phyloP scores from a whole-genome alignment of 2,888 invertebrate genomes.

The Agrochola lota region DNA sequence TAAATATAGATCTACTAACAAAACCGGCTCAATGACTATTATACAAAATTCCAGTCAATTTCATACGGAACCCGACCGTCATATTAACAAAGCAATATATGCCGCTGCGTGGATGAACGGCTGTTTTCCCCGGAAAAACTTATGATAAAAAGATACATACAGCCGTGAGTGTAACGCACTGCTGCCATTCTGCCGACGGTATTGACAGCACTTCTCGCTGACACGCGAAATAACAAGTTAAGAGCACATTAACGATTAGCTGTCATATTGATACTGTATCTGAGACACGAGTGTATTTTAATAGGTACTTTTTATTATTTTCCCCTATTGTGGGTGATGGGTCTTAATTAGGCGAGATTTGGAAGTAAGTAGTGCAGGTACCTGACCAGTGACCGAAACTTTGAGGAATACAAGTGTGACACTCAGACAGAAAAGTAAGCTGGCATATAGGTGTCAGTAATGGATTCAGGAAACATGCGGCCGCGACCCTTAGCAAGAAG shows the following conservation, averaged over 20 bases:
- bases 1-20: background rate
- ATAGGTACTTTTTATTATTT: background rate
- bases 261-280: conserved; percentile 1
- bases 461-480: too few relatives aligned
- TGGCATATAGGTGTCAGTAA: background rate
- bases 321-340: background rate
- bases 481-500: background rate
- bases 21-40: background rate
- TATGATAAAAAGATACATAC: conserved; percentile 56
- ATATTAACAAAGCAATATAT: conserved; percentile 25
- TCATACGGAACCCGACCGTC: conserved; percentile 5
- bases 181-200: conserved; percentile 29
- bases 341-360: background rate
- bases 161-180: conserved; percentile 50
- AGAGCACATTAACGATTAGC: conserved; percentile 9
- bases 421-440: background rate
- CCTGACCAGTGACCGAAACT: background rate
- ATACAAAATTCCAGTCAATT: background rate
- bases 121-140: conserved; percentile 55
- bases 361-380: background rate
- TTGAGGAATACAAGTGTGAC: background rate
- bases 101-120: conserved; percentile 38
- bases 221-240: conserved; percentile 41
- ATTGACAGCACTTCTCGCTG: conserved; percentile 40
- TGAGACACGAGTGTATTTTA: background rate